phyloP scores from a whole-genome alignment of 2,113 vertebrate genomes.

The Chelonoidis abingdonii region DNA sequence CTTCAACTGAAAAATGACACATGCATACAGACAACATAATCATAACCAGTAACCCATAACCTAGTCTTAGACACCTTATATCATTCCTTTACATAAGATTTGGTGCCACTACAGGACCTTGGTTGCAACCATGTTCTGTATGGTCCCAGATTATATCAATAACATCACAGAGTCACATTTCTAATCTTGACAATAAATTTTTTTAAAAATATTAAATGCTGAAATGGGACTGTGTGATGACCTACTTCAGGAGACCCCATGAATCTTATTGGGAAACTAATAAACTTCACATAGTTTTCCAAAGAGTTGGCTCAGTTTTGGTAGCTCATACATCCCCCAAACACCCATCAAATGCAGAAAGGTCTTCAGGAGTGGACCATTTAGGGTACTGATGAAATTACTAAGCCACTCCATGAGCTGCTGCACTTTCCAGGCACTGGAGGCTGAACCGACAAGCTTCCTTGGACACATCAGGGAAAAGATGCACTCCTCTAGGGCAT shows the following conservation, averaged over 20 bases:
- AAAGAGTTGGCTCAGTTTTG: neutral
- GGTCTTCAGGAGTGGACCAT: neutral
- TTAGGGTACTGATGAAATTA: neutral
- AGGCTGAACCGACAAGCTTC: neutral
- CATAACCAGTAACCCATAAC: too few species aligned
- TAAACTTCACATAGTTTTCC: neutral
- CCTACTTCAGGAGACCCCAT: neutral
- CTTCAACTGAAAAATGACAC: too few species aligned
- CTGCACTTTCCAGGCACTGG: neutral
- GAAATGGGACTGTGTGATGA: neutral
- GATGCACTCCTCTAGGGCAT: neutral
- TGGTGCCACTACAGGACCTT: too few species aligned
- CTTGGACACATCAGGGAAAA: neutral
- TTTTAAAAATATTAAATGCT: neutral
- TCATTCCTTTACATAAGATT: too few species aligned
- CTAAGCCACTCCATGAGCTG: neutral
- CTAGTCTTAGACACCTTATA: too few species aligned
- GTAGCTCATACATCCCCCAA: neutral
- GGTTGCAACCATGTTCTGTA: too few species aligned
- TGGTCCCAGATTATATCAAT: too few species aligned
- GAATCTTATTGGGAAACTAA: neutral
- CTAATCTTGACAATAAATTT: rapidly evolving
- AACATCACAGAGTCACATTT: neutral
- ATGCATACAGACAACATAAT: too few species aligned
- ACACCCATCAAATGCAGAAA: neutral